Evolutionary conservation across 2,113 vertebrate species (phyloP), one percentile per base, ranked within the genome.

Genomic region (Bettongia penicillata): DNA sequence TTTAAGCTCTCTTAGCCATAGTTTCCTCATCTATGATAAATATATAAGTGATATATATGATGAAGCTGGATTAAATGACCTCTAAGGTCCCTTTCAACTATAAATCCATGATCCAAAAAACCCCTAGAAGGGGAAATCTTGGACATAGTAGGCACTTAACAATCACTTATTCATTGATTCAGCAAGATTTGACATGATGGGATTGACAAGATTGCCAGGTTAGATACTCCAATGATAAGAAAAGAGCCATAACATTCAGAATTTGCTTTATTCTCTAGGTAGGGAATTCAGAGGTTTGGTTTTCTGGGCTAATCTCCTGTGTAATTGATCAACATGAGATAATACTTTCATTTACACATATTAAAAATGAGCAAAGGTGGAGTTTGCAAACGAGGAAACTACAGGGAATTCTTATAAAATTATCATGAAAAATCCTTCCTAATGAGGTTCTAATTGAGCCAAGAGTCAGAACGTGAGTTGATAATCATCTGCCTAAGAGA

Each of bases 251-350:
- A 25, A 25, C 8, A 26, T 93, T 91, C 47, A 93, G 77, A 43
- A 48, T 89, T 93, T 48, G 3, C 52, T 14, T 84, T 91, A 90
- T 96, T 61, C 57, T 89, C 31, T 77, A 94, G 53, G 68, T 92
- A 25, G 91, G 48, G 93, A 94, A 95, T 77, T 96, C 52, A 91
- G 48, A 90, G 25, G 48, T 90, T 90, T 50, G 26, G 9, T 50
- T 90, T 90, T 50, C 25, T 49, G 23, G 24, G 92, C 3, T 94
- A 89, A 96, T 84, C 9, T 8, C 47, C 12, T 10, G 1, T 89
- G 28, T 93, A 55, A 93, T 61, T 96, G 49, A 89, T 93, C 53
- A 23, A 22, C 19, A 22, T 96, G 92, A 94, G 93, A 57, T 24
- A 93, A 89, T 14, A 91, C 47, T 19, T 93, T 57, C 2, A 94